Evolutionary conservation across 2,113 vertebrate species (phyloP).

Genomic region (Anarhynchus alexandrinus): DNA sequence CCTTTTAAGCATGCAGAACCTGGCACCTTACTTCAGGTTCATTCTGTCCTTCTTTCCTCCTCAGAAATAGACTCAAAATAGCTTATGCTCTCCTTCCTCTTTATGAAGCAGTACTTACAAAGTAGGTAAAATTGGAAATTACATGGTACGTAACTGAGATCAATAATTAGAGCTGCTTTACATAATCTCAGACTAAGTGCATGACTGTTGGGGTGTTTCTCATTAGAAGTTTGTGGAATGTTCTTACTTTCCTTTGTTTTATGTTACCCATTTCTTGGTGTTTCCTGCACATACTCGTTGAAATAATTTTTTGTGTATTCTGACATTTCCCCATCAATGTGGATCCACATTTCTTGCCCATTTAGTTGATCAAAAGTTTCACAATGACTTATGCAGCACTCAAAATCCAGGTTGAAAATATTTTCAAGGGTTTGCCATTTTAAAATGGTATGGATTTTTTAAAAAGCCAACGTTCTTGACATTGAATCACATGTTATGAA

Average conservation of each 20-base stretch:
- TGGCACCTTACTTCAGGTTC: neutral
- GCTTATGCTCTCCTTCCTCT: neutral
- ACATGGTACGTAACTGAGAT: neutral
- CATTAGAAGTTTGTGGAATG: neutral
- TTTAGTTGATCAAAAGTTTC: neutral
- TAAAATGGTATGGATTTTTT: constrained; percentile 7
- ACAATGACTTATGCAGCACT: neutral
- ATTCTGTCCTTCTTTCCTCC: neutral
- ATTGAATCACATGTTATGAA: constrained; percentile 36
- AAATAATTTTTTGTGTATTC: neutral
- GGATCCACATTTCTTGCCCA: neutral
- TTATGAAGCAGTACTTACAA: neutral
- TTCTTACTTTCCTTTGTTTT: neutral
- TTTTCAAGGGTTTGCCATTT: neutral
- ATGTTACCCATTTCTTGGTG: neutral
- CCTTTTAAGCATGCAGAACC: neutral
- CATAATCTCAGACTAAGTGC: neutral
- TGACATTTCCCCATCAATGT: neutral
- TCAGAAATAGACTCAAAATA: neutral
- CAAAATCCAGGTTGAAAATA: neutral
- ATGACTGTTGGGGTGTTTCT: neutral
- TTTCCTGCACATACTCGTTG: neutral
- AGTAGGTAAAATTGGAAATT: constrained; percentile 11
- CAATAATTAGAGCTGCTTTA: constrained; percentile 7
- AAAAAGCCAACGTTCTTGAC: constrained; percentile 2